phyloP scores from a whole-genome alignment of 2,888 invertebrate species.

The Monopis laevigella region DNA sequence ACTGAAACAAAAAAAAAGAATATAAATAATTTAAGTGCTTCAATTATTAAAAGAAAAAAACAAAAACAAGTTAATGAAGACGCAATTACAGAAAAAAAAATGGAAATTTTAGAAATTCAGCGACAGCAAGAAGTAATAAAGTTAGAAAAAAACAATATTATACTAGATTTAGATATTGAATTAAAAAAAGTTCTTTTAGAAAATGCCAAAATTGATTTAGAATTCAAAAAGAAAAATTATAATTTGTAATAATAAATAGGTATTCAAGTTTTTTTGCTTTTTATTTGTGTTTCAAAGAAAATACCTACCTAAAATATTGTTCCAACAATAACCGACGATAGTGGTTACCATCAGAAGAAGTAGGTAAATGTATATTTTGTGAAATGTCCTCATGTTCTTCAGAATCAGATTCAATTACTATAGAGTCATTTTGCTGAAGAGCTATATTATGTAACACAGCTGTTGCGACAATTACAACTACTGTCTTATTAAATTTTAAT shows the following conservation, averaged over 20 bases:
- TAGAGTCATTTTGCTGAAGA: too few relatives aligned
- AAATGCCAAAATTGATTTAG: not conserved
- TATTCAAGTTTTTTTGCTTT: not conserved
- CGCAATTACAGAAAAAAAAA: not conserved
- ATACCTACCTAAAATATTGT: not conserved
- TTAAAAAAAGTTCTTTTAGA: not conserved
- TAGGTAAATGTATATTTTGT: too few relatives aligned
- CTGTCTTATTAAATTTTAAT: too few relatives aligned
- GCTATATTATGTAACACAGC: too few relatives aligned
- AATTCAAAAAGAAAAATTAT: not conserved
- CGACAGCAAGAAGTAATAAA: not conserved
- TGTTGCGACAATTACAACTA: too few relatives aligned
- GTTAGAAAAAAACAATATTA: not conserved
- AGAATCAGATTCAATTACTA: too few relatives aligned
- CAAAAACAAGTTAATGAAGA: not conserved
- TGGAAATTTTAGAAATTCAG: not conserved
- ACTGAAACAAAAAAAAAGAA: not conserved
- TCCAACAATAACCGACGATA: not conserved
- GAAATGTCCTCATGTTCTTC: too few relatives aligned
- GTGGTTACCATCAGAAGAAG: not conserved
- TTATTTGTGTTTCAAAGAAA: too few relatives aligned
- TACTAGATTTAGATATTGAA: not conserved
- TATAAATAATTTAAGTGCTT: not conserved
- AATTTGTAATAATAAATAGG: not conserved
- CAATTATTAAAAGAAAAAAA: not conserved